Evolutionary conservation across 2,797 vertebrate genomes (phyloP).

Genomic region (Brachymystax lenok): DNA sequence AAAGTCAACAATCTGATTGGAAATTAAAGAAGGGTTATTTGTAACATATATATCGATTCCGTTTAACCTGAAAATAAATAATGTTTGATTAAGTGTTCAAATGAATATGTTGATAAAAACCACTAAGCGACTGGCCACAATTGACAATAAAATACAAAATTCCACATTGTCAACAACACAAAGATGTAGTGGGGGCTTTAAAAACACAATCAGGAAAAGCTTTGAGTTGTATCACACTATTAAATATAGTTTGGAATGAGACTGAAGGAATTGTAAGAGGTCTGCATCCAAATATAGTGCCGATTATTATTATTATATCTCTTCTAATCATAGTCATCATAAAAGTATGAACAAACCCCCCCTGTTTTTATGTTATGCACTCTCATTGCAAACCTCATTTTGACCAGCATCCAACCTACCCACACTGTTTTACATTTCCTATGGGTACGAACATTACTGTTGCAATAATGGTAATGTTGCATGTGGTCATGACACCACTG

Average conservation of each 20-base stretch:
- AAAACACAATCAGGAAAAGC: slow-evolving; percentile 34
- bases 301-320: slow-evolving; percentile 5
- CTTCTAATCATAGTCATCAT: not conserved
- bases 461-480: too few species aligned
- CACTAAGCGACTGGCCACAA: not conserved
- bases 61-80: not conserved
- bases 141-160: not conserved
- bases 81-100: not conserved
- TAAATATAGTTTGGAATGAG: slow-evolving; percentile 71
- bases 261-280: slow-evolving; percentile 61
- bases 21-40: not conserved
- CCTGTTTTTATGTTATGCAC: not conserved
- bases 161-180: slow-evolving; percentile 22
- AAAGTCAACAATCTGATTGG: not conserved
- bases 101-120: not conserved
- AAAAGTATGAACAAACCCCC: not conserved
- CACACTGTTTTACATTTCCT: too few species aligned
- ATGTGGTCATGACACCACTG: too few species aligned
- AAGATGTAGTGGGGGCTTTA: slow-evolving; percentile 38
- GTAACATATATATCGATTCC: not conserved
- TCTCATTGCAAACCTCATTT: not conserved
- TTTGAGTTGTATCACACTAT: slow-evolving; percentile 45
- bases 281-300: slow-evolving; percentile 42
- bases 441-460: too few species aligned
- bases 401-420: too few species aligned